Base-by-base conservation (phyloP, 2,888 invertebrate species). In the Euzetes globulus region DNA sequence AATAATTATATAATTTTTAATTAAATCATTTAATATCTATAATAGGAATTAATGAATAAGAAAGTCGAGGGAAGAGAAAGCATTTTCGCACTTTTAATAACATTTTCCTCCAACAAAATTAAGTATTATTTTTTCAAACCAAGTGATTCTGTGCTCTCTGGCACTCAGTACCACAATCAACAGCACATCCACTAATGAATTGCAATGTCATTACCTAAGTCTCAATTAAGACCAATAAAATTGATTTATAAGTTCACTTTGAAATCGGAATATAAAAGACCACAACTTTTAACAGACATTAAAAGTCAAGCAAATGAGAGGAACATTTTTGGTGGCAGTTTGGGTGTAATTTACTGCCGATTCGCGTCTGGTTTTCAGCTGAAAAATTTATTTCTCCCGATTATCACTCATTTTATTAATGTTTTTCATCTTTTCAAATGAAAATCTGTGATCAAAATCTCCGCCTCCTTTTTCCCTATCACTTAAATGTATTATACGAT, bases 221-320 rank as follows among this genome's bases (percentile, higher is more conserved):
- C 63, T 63, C 63, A 63, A 63, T 63, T 63, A 63, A 33, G 25
- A n/a, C 63, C 63, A 63, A 63, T 63, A 63, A 63, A 63, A 29
- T 63, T 63, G 63, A 63, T 63, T 63, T 63, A 63, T 63, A 63
- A 63, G 29, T 63, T 63, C 33, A n/a, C n/a, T 17, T 17, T 33
- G 25, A 29, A 33, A 63, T 63, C 5, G 25, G 1, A 63, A 63
- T 63, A 63, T 33, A 63, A 63, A 6, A 29, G 11, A 2, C 19
- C 4, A 33, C 19, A 63, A 25, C 17, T 58, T n/a, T n/a, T n/a
- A n/a, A n/a, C n/a, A n/a, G n/a, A n/a, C n/a, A n/a, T n/a, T n/a
- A n/a, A n/a, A n/a, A n/a, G n/a, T n/a, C n/a, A n/a, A n/a, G n/a
- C n/a, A n/a, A n/a, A n/a, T n/a, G n/a, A n/a, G n/a, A n/a, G n/a